These are phyloP conservation scores for Dysidea cf. avara DNA, from an alignment of 37 sponge, comb jelly and placozoan genomes.

Conservation along the genomic window DNA sequence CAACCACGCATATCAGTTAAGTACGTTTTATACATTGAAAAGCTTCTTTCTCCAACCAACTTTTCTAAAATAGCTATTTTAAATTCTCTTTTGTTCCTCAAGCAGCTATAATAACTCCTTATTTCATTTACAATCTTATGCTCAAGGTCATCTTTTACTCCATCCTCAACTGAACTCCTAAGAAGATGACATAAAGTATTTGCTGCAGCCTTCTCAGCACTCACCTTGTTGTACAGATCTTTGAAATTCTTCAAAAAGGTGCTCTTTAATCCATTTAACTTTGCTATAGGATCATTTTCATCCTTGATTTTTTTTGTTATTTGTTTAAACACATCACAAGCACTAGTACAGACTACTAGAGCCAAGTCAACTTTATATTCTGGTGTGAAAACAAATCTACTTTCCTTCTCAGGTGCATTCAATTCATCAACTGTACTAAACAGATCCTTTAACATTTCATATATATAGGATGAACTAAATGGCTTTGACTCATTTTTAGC, in stretches of 20 bases:
- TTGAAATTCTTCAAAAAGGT: neutral
- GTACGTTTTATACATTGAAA: too few species aligned
- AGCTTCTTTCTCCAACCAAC: too few species aligned
- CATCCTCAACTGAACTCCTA: neutral
- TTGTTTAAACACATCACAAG: neutral
- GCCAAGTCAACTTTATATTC: conserved; percentile 12
- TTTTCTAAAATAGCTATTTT: too few species aligned
- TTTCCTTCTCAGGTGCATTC: neutral
- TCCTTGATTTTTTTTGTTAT: neutral
- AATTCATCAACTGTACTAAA: neutral
- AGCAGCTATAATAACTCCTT: neutral
- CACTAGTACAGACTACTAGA: conserved; percentile 18
- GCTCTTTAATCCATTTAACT: neutral
- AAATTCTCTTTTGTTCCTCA: neutral
- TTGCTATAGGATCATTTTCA: conserved; percentile 4
- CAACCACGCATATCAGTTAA: too few species aligned
- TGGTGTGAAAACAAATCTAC: neutral
- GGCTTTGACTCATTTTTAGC: neutral
- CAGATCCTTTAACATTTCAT: neutral
- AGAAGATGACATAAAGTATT: neutral
- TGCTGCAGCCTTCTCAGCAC: conserved; percentile 6
- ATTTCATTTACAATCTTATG: conserved; percentile 3
- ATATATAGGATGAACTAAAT: neutral
- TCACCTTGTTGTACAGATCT: neutral
- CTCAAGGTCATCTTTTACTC: neutral